phyloP scores from a whole-genome alignment of 2,797 vertebrate genomes.

The Acanthornis magna region DNA sequence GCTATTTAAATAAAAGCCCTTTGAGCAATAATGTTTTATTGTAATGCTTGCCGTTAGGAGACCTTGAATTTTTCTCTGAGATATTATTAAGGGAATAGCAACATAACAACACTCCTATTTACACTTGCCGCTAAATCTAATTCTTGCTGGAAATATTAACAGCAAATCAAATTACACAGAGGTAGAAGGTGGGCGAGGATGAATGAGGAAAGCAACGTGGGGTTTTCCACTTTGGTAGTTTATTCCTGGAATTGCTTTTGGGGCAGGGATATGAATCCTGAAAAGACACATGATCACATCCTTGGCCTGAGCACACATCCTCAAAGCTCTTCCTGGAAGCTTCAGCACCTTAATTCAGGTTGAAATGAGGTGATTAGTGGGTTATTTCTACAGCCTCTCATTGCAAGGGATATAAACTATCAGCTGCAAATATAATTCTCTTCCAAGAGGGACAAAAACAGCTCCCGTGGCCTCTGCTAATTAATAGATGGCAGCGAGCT shows the following conservation, averaged over 20 bases:
- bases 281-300: neutral
- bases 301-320: neutral
- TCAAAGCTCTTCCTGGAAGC: slow-evolving; percentile 37
- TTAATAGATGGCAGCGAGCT: slow-evolving; percentile 13
- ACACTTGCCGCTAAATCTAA: neutral
- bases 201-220: neutral
- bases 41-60: neutral
- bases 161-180: neutral
- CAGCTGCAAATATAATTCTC: neutral
- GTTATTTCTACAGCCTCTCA: slow-evolving; percentile 15
- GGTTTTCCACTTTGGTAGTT: neutral
- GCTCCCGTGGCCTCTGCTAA: slow-evolving; percentile 14
- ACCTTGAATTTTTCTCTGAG: neutral
- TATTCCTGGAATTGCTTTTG: neutral
- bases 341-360: neutral
- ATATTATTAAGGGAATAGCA: neutral
- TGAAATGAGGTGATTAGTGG: neutral
- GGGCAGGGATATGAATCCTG: neutral
- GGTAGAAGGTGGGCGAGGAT: neutral
- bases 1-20: neutral
- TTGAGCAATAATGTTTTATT: neutral
- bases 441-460: neutral
- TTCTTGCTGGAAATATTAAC: neutral
- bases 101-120: neutral
- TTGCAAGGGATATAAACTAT: neutral